Evolutionary conservation across 2,888 invertebrate genomes (phyloP), one percentile per base, ranked within the genome.

Genomic region (Mythimna pallens): DNA sequence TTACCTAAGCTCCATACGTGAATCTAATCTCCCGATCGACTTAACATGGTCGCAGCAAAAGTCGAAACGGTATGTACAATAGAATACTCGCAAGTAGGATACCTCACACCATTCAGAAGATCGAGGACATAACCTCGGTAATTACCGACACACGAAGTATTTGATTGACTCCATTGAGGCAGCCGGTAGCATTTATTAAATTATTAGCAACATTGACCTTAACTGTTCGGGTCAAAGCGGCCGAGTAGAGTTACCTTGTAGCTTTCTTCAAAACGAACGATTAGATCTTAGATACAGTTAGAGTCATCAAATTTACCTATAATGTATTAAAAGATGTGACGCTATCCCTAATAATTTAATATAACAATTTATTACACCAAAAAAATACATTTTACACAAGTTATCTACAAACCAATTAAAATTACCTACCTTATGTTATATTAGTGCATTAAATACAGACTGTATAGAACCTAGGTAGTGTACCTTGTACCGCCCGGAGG

Each of bases 121-220:
- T 66, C 59, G 34, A 52, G 62, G 63, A n/a, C 64, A 25, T 57
- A 55, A 65, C 76, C 55, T 75, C 50, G 22, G 52, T 69, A 70
- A 77, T 77, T 73, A 54, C 47, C 34, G 59, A 52, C 43, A n/a
- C 30, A 30, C 20, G 65, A 77, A 67, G 36, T 67, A 64, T 74
- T 67, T 67, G 69, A 81, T 74, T 65, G 61, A 65, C 55, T 70
- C 47, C 34, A 61, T 65, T 40, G 22, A 36, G 30, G 34, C 10
- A 36, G 50, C 25, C 72, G 43, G 43, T 20, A 67, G 43, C 52
- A 65, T 4, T 72, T 65, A 72, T 69, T 69, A 25, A 70, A 70
- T 55, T 40, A 72, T 76, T 70, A 59, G 36, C 69, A 78, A 61
- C 65, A 72, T 67, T 81, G 71, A 75, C 66, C 75, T 71, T 50